phyloP scores from a whole-genome alignment of 64 coral and sea anemone species.

The Dendronephthya gigantea region DNA sequence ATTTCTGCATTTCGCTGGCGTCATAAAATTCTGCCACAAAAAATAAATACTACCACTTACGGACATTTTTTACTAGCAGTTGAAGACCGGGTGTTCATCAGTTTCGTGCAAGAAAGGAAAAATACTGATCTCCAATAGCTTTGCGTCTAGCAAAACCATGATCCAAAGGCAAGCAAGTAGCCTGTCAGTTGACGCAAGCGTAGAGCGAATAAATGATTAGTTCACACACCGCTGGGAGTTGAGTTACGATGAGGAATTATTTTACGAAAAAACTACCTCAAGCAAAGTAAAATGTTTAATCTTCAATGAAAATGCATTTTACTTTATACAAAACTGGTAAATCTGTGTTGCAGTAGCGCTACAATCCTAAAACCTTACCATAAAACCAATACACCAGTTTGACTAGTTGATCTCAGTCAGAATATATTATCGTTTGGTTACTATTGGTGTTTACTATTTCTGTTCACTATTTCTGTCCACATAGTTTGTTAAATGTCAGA shows the following conservation, averaged over 20 bases:
- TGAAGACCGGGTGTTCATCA: slow-evolving; percentile 1
- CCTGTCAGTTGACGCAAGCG: neutral
- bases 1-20: neutral
- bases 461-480: no score
- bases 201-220: neutral
- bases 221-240: neutral
- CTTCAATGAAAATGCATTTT: no score
- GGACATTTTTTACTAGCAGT: neutral
- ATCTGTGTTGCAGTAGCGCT: no score
- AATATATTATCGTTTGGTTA: no score
- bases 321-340: no score
- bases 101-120: neutral
- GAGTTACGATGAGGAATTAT: neutral
- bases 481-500: no score
- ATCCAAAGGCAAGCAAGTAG: neutral
- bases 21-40: neutral
- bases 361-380: no score
- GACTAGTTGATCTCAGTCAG: no score
- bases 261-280: neutral
- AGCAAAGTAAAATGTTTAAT: neutral
- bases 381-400: no score
- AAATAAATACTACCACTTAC: neutral
- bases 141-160: neutral
- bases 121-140: neutral
- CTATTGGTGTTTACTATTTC: no score